Conservation (phyloP, 2,888 invertebrate species). For the Geotrupes spiniger region DNA sequence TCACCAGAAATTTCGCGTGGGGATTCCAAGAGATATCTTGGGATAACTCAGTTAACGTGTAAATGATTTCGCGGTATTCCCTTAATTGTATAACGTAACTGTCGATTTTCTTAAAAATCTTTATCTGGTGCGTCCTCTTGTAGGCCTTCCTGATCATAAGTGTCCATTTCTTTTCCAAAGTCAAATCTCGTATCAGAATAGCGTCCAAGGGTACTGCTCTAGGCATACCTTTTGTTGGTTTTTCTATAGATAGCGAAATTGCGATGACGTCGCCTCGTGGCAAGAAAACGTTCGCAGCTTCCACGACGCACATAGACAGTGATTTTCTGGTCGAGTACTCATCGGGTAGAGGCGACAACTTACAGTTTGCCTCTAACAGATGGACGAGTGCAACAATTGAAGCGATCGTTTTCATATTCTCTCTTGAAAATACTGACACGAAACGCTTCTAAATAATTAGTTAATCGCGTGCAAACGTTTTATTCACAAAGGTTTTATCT, state of each 20-base stretch:
- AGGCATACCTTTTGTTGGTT: neutral
- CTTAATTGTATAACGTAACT: conserved; percentile 29
- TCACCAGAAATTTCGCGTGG: conserved; percentile 31
- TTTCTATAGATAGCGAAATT: conserved; percentile 18
- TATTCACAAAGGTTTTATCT: too few relatives aligned
- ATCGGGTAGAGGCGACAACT: conserved; percentile 20
- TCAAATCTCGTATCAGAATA: conserved; percentile 27
- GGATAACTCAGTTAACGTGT: conserved; percentile 21
- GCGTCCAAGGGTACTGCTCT: conserved; percentile 22
- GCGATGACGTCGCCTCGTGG: conserved; percentile 17
- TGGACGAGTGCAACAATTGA: too few relatives aligned
- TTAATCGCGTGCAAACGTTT: too few relatives aligned
- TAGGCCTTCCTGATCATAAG: conserved; percentile 26
- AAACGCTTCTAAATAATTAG: too few relatives aligned
- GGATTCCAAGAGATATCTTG: conserved; percentile 29
- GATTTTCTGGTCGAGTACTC: conserved; percentile 21
- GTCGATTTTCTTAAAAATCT: conserved; percentile 18
- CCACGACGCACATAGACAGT: conserved; percentile 24
- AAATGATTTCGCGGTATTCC: conserved; percentile 18
- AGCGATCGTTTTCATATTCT: too few relatives aligned
- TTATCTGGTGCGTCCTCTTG: neutral
- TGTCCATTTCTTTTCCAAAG: conserved; percentile 21
- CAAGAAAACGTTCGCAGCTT: conserved; percentile 16
- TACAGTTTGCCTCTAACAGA: neutral
- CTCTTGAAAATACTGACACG: too few relatives aligned